Base-by-base conservation (phyloP, 2,113 vertebrate species). In the Colius striatus region DNA sequence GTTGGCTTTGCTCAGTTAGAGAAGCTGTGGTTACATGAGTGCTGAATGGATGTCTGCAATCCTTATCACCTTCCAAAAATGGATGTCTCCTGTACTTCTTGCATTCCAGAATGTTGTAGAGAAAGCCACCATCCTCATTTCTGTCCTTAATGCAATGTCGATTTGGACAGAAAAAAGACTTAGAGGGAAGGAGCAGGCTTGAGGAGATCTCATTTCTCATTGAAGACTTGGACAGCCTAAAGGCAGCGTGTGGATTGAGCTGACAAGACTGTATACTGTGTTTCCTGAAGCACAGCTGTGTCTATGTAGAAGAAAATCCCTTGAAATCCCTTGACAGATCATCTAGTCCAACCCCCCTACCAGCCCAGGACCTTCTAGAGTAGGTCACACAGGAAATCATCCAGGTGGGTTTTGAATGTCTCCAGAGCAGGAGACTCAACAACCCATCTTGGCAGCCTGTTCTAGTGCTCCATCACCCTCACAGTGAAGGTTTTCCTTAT, bases 271-370 rank as follows among this genome's bases (percentile, higher is more conserved):
- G 7, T 54, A 16, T 8, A 2, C 14, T 36, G 6, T 71, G 50
- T 66, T 92, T 4, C n/a, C 15, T 36, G 22, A 61, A 75, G 13
- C 26, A 92, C 51, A 53, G 18, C 60, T 76, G 8, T 58, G n/a
- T 14, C 54, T 90, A 26, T 0, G 0, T 48, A 16, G 23, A 36
- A 70, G 83, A 62, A 9, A 32, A 29, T 77, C 10, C 21, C 26
- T 53, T 41, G 38, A 41, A 41, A 41, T 41, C 38, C 38, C 38
- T 41, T 12, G 12, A 41, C 9, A 41, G 38, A 41, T 41, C 38
- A 41, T 41, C 38, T 41, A 41, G 38, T 41, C 38, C 38, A 41
- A 41, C 38, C 38, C 38, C 38, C 38, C 38, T 41, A 12, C 38
- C 38, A 41, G 38, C 9, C 38, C 38, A 41, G 38, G 38, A n/a